These are phyloP conservation scores for Callospermophilus lateralis DNA, from an alignment of 2,113 vertebrate genomes.

Conservation along the genomic window DNA sequence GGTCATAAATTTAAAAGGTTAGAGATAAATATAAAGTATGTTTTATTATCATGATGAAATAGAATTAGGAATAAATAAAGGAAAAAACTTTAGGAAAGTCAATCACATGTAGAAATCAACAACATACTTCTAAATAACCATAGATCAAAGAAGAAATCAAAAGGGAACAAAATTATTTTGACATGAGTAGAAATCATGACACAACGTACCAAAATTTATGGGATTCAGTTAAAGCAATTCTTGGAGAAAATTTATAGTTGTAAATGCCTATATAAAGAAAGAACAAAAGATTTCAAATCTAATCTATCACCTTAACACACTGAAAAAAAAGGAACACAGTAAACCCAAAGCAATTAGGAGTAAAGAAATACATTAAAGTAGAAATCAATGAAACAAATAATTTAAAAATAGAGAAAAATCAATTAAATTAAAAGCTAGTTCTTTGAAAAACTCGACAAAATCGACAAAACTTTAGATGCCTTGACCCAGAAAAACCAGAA, in stretches of 20 bases:
- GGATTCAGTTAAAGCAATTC: neutral
- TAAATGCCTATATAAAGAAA: neutral
- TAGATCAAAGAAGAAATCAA: neutral
- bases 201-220: neutral
- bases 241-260: neutral
- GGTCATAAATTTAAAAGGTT: neutral
- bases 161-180: neutral
- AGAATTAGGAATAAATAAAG: neutral
- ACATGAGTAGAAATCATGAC: neutral
- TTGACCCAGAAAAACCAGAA: neutral
- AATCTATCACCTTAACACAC: neutral
- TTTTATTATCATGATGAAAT: neutral
- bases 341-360: neutral
- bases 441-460: neutral
- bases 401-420: neutral
- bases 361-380: neutral
- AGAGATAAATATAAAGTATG: neutral
- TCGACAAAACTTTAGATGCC: conserved; percentile 4
- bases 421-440: neutral
- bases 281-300: neutral
- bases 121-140: neutral
- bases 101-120: neutral
- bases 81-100: neutral
- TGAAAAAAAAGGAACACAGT: neutral
- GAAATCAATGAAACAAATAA: neutral